phyloP scores from a whole-genome alignment of 2,113 vertebrate species.

The Gopherus evgoodei region DNA sequence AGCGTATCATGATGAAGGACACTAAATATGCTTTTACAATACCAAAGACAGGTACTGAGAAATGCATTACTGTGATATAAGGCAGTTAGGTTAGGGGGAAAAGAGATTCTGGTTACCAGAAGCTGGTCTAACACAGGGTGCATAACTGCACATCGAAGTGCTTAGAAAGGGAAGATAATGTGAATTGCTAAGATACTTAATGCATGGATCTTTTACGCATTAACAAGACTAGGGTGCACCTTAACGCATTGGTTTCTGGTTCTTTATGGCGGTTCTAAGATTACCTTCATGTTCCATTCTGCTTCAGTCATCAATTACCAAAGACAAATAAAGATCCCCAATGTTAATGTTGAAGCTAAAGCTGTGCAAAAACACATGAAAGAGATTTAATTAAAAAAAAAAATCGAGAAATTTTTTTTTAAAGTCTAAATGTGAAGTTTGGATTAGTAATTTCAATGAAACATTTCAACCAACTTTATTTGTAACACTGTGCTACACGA shows the following conservation, averaged over 20 bases:
- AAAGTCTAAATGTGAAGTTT: not conserved
- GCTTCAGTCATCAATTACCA: not conserved
- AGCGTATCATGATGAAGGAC: not conserved
- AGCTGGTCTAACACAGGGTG: not conserved
- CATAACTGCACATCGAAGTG: accelerated
- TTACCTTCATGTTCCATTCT: not conserved
- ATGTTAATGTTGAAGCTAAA: not conserved
- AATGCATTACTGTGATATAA: not conserved
- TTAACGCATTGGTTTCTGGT: not conserved
- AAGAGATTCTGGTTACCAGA: not conserved
- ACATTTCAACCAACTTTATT: not conserved
- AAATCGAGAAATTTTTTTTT: not conserved
- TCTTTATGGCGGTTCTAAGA: not conserved
- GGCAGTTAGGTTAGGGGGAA: not conserved
- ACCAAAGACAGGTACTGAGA: not conserved
- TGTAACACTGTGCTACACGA: accelerated
- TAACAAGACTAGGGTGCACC: accelerated
- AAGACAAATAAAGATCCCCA: not conserved
- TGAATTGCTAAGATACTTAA: not conserved
- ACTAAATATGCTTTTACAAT: not conserved
- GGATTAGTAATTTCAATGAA: not conserved
- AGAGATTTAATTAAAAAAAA: not conserved
- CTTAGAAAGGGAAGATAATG: not conserved
- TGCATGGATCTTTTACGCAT: not conserved
- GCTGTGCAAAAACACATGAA: not conserved